These are phyloP conservation scores for Lampropteryx suffumata DNA, from an alignment of 2,888 invertebrate species.

Conservation along the genomic window DNA sequence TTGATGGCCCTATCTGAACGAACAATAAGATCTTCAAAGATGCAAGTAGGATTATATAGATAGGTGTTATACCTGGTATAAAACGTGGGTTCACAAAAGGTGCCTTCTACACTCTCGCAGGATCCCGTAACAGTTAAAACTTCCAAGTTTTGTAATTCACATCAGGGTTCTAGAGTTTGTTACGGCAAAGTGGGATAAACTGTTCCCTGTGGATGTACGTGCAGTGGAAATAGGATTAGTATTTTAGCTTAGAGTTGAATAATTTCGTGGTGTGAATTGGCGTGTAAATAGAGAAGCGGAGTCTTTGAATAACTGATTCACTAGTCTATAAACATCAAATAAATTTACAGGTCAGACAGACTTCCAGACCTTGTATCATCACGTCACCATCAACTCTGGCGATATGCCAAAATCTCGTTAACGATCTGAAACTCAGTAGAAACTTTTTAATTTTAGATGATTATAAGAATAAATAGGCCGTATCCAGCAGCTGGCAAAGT, in stretches of 20 bases:
- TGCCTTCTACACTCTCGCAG: background rate
- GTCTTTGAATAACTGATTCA: slow-evolving; percentile 1
- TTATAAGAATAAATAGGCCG: slow-evolving; percentile 5
- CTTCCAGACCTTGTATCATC: slow-evolving; percentile 21
- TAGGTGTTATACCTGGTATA: too few relatives aligned
- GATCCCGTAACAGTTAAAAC: slow-evolving; percentile 7
- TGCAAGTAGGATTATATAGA: too few relatives aligned
- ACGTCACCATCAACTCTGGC: slow-evolving; percentile 10
- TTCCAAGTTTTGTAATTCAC: slow-evolving; percentile 27
- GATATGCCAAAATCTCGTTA: slow-evolving; percentile 8
- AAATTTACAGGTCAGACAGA: slow-evolving; percentile 14
- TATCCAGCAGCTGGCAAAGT: slow-evolving; percentile 1
- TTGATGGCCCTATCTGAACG: too few relatives aligned
- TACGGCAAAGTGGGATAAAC: slow-evolving; percentile 21
- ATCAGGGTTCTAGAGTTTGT: slow-evolving; percentile 20
- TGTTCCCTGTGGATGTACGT: slow-evolving; percentile 21
- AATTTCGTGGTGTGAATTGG: background rate
- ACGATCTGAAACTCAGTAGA: slow-evolving; percentile 4
- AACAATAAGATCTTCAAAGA: too few relatives aligned
- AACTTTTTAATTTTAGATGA: slow-evolving; percentile 22
- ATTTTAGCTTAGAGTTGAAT: slow-evolving; percentile 3
- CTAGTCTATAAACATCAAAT: background rate
- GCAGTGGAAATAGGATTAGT: slow-evolving; percentile 2
- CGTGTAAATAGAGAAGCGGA: background rate
- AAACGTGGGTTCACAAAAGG: too few relatives aligned